Conservation (phyloP, 2,797 vertebrate genomes). For the Sebastes paucispinis region DNA sequence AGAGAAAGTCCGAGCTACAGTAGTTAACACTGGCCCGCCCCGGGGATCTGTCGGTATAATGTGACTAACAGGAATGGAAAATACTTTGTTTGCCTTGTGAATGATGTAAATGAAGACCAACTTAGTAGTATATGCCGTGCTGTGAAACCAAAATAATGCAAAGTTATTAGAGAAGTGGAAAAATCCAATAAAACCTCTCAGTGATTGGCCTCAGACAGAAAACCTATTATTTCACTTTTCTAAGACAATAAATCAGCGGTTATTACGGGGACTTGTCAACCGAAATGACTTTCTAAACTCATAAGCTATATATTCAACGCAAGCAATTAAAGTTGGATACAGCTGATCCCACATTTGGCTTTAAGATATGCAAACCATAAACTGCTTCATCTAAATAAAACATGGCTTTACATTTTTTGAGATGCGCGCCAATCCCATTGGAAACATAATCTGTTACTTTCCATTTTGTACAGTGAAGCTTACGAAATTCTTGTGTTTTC, state of each 20-base stretch:
- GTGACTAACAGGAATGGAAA: conserved; percentile 65
- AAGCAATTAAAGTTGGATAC: conserved; percentile 62
- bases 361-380: conserved; percentile 62
- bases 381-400: conserved; percentile 50
- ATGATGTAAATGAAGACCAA: conserved; percentile 49
- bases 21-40: conserved; percentile 31
- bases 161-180: conserved; percentile 71
- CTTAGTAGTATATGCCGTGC: conserved; percentile 38
- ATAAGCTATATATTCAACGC: conserved; percentile 61
- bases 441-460: conserved; percentile 40
- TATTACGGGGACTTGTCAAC: conserved; percentile 67
- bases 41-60: conserved; percentile 47
- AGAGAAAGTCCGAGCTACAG: conserved; percentile 13
- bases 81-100: conserved; percentile 47
- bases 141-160: conserved; percentile 73
- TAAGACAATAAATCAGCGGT: conserved; percentile 70
- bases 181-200: conserved; percentile 77
- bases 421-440: conserved; percentile 41
- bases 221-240: conserved; percentile 76
- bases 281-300: conserved; percentile 65
- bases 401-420: conserved; percentile 52
- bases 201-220: conserved; percentile 68
- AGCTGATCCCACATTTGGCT: conserved; percentile 60
- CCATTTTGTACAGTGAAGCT: conserved; percentile 23
- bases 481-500: conserved; percentile 1